A percentile compares a stretch with the other conserved stretches of the same genome.
These are phyloP conservation scores for Neodon shergylaensis DNA, from an alignment of 2,113 vertebrate species.

Conservation along the genomic window DNA sequence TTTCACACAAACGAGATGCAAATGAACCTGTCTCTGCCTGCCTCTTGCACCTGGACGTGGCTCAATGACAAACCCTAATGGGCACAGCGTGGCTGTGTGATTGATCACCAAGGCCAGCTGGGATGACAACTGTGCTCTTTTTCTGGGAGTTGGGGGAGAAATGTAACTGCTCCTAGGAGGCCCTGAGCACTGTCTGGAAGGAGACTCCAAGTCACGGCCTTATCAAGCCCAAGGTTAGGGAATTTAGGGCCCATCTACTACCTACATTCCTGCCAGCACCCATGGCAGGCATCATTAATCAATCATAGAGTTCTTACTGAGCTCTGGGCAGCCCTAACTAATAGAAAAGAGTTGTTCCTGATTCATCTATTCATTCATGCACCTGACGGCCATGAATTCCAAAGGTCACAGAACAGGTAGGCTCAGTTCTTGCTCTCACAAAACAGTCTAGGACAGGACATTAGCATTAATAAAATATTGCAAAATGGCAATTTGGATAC, in stretches of 20 bases:
- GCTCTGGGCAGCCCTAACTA: conserved; percentile 40
- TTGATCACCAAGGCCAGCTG: conserved; percentile 75
- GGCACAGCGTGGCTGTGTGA: conserved; percentile 60
- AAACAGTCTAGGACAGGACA: not conserved
- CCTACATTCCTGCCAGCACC: not conserved
- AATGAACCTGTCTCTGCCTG: conserved; percentile 64
- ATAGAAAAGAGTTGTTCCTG: conserved; percentile 25
- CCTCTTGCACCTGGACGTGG: conserved; percentile 74
- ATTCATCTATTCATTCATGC: conserved; percentile 23
- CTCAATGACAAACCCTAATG: conserved; percentile 71
- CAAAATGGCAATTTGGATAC: not conserved
- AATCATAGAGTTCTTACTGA: conserved; percentile 23
- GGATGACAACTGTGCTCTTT: conserved; percentile 61
- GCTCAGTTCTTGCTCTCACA: not conserved
- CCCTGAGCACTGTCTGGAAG: conserved; percentile 31
- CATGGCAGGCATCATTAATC: conserved; percentile 71
- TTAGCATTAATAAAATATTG: conserved; percentile 21
- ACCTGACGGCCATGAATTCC: conserved; percentile 1
- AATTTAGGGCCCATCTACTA: not conserved
- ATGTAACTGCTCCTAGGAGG: not conserved
- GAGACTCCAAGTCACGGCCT: not conserved
- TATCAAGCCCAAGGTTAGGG: not conserved
- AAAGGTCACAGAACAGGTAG: conserved; percentile 3
- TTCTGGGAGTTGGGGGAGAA: conserved; percentile 20
- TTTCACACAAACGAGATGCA: conserved; percentile 78